Base-by-base conservation (phyloP, 2,888 invertebrate genomes). In the Pseudeuparius sepicola region DNA sequence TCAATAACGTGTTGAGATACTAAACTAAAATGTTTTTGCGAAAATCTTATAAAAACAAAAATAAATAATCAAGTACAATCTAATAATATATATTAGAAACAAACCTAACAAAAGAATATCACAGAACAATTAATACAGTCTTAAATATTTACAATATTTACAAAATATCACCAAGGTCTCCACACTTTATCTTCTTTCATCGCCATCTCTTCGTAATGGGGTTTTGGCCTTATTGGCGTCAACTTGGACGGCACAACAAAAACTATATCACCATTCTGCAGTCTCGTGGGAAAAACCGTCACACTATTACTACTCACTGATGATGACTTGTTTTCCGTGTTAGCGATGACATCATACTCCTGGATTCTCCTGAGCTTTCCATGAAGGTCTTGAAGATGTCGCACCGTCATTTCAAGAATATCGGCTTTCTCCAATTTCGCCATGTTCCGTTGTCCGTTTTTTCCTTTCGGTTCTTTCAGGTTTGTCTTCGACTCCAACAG, bases 381-480 rank as follows among this genome's bases (percentile, higher is more conserved):
- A 37, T 68, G 68, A 2, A 76, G 55, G 30, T 64, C 61, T 45
- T 70, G 66, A 7, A 77, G 53, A 51, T 74, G 71, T 24, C 64
- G 56, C 4, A 75, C 75, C 0, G 75, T 73, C 67, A 75, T 66
- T 52, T 76, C 75, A 20, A 76, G 50, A 33, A 76, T 74, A 50
- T 75, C 75, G 1, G 76, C 76, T 52, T 75, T 75, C 54, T 76
- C 76, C 48, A 75, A 55, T 56, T 75, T 75, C 2, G 71, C 64
- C n/a, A n/a, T n/a, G 18, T 70, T 70, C 28, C 67, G 47, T 42
- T 57, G 55, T 3, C 55, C 55, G 36, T 48, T 53, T 40, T 52
- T 53, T 3, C 43, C 29, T 7, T 52, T 46, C 26, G 54, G 55
- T 29, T 55, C 53, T 36, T 52, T 51, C 29, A 64, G 46, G 28